Evolutionary conservation across 1,140 invertebrate genomes (phyloP).

Genomic region (Lerema accius): DNA sequence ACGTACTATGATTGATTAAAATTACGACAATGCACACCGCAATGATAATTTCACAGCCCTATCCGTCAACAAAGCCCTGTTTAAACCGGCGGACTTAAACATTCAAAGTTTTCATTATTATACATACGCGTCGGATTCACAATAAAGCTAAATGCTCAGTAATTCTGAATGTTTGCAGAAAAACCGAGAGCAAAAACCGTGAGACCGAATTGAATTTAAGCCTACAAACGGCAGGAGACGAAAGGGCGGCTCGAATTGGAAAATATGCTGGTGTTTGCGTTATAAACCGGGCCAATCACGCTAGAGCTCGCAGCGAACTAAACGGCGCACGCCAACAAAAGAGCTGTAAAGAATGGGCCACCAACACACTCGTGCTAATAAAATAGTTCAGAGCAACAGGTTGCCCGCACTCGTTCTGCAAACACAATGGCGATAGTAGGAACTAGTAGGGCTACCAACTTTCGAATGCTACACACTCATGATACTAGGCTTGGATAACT

Average conservation of each 20-base stretch:
- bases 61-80: constrained; percentile 16
- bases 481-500: neutral
- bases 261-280: constrained; percentile 70
- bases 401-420: constrained; percentile 58
- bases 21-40: constrained; percentile 19
- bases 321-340: constrained; percentile 74
- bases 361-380: constrained; percentile 76
- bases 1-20: constrained; percentile 27
- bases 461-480: neutral
- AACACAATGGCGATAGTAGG: constrained; percentile 63
- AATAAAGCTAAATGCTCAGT: constrained; percentile 23
- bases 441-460: constrained; percentile 45
- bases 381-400: constrained; percentile 80
- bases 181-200: constrained; percentile 23
- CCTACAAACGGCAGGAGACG: constrained; percentile 52
- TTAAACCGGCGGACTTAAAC: constrained; percentile 26
- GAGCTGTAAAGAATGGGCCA: constrained; percentile 79
- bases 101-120: constrained; percentile 34
- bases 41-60: constrained; percentile 4
- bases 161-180: constrained; percentile 29
- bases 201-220: constrained; percentile 49
- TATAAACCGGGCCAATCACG: constrained; percentile 75
- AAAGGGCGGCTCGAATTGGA: constrained; percentile 59
- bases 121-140: constrained; percentile 18
- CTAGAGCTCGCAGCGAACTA: constrained; percentile 57